Percentiles rank a stretch among this genome's conserved stretches.
phyloP scores from a whole-genome alignment of 2,888 invertebrate species.

The Chloroclystis v-ata region DNA sequence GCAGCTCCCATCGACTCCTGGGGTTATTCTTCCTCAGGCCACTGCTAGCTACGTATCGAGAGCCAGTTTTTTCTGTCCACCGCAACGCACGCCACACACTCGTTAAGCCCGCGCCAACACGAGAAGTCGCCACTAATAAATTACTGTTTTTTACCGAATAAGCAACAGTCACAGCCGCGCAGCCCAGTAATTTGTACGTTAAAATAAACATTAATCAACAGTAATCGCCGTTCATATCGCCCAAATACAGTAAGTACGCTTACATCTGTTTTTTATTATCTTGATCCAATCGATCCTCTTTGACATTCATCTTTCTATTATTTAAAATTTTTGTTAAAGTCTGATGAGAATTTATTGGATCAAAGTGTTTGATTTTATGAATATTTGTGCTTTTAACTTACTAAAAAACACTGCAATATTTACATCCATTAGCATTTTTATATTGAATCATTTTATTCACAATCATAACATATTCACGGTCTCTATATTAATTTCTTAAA shows the following conservation, averaged over 20 bases:
- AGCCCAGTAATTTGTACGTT: slow-evolving; percentile 73
- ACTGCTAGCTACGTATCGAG: slow-evolving; percentile 76
- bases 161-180: slow-evolving; percentile 77
- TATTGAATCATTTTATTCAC: slow-evolving; percentile 37
- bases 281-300: slow-evolving; percentile 54
- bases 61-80: slow-evolving; percentile 81
- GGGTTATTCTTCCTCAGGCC: slow-evolving; percentile 80
- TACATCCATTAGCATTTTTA: slow-evolving; percentile 40
- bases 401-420: slow-evolving; percentile 26
- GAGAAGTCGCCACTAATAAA: slow-evolving; percentile 81
- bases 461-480: slow-evolving; percentile 31
- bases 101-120: slow-evolving; percentile 81
- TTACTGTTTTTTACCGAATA: slow-evolving; percentile 77
- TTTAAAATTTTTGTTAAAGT: not conserved
- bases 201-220: slow-evolving; percentile 74
- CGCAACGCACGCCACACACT: slow-evolving; percentile 79
- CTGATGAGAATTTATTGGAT: slow-evolving; percentile 21
- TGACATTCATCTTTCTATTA: slow-evolving; percentile 33
- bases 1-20: slow-evolving; percentile 79
- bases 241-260: slow-evolving; percentile 72
- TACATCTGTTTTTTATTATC: slow-evolving; percentile 50
- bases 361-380: slow-evolving; percentile 21
- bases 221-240: slow-evolving; percentile 68
- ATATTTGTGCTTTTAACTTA: slow-evolving; percentile 18
- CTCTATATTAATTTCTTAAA: slow-evolving; percentile 32